Base-by-base conservation (phyloP, 2,113 vertebrate species). In the Nymphicus hollandicus region DNA sequence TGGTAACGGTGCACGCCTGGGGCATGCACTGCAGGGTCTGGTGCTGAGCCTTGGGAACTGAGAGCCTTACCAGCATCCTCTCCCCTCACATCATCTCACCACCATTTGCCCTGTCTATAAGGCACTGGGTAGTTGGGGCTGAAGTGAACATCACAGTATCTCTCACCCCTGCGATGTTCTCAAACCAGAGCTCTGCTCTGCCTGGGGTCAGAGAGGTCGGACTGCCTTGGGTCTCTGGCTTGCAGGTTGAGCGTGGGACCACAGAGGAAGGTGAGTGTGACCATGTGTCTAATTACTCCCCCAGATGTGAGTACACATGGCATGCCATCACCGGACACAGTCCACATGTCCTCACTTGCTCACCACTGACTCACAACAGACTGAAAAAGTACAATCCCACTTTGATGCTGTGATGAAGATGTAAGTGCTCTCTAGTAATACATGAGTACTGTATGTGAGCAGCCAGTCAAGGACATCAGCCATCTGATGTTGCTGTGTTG, bases 351-450 rank as follows among this genome's bases (percentile, higher is more conserved):
- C 70, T 70, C 60, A 65, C n/a, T 96, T 86, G 87, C 82, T 97
- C 95, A 95, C 60, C 56, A 56, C 61, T 97, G 96, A 97, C 85
- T 97, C 96, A 97, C 17, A 4, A 74, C 50, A 86, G 77, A 90
- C 77, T 82, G 93, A 92, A 86, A 97, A 95, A 90, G 80, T 24
- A 88, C 83, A 72, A 11, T 33, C 44, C 52, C 37, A 27, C 60
- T 83, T n/a, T 74, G 72, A 66, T 84, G 63, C 65, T 77, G 65
- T 2, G 56, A 66, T 43, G 69, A 79, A 69, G 24, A 77, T 33
- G 37, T 69, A 61, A 91, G 33, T 76, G 43, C 66, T 97, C 29
- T 89, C 77, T 89, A 92, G 70, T 80, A 91, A 78, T 41, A 19
- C 8, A 19, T 91, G 83, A 96, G 71, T 43, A 84, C 83, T 2